A percentile compares a stretch with the other conserved stretches of the same genome.
Evolutionary conservation across 2,888 invertebrate species (phyloP).

Genomic region (Thecocarcelia acutangulata): DNA sequence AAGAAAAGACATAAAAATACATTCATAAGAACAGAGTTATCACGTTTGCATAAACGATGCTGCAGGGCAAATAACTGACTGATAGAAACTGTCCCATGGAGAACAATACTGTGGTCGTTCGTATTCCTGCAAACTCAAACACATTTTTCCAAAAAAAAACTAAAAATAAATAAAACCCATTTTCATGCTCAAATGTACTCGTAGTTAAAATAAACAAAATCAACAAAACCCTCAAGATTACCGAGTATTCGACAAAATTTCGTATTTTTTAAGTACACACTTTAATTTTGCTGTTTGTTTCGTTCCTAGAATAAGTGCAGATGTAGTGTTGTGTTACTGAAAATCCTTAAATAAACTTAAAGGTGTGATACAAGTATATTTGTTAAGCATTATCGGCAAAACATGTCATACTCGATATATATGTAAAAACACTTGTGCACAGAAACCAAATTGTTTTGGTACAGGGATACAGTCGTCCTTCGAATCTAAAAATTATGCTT

Average conservation of each 20-base stretch:
- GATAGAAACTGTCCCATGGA: conserved; percentile 63
- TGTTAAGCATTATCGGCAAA: conserved; percentile 61
- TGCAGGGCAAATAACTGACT: conserved; percentile 49
- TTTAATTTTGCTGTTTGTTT: not conserved
- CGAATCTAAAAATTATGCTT: not conserved
- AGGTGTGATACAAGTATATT: conserved; percentile 67
- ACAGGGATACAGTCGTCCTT: not conserved
- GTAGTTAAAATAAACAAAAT: not conserved
- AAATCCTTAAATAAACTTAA: conserved; percentile 66
- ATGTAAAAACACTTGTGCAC: not conserved
- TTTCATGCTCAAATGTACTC: not conserved
- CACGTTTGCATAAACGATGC: conserved; percentile 65
- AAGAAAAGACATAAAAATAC: conserved; percentile 4
- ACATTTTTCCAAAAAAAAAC: too few species aligned
- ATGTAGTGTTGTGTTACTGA: conserved; percentile 12
- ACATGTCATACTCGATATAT: conserved; percentile 23
- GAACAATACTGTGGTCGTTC: conserved; percentile 57
- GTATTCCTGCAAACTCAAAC: conserved; percentile 6
- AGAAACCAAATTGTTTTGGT: not conserved
- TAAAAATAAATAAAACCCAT: not conserved
- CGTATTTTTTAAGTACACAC: conserved; percentile 38
- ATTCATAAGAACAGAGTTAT: conserved; percentile 55
- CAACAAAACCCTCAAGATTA: conserved; percentile 39
- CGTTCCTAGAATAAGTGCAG: conserved; percentile 12
- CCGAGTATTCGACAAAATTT: conserved; percentile 47